These are phyloP conservation scores for Scaptomyza polygonia DNA, from an alignment of 2,888 invertebrate genomes.

Conservation along the genomic window DNA sequence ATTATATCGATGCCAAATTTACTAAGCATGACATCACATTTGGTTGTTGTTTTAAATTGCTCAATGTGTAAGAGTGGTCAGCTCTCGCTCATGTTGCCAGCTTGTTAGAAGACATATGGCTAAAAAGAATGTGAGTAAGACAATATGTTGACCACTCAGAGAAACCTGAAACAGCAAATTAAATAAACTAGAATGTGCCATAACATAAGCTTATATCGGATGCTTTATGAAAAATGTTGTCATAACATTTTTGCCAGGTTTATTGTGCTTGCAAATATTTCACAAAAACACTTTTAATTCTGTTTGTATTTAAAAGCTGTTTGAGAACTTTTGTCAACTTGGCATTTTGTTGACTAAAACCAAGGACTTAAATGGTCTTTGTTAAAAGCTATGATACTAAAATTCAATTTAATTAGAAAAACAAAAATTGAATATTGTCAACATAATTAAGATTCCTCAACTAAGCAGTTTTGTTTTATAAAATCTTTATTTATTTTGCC, in stretches of 20 bases:
- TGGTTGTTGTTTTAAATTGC: slow-evolving; percentile 17
- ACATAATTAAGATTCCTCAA: neutral
- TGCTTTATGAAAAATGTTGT: no score
- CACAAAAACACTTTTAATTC: neutral
- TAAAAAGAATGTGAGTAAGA: neutral
- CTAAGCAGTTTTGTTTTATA: neutral
- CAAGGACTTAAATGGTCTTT: neutral
- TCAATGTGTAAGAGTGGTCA: slow-evolving; percentile 43
- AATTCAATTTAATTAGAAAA: neutral
- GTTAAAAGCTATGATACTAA: neutral
- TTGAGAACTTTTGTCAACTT: neutral
- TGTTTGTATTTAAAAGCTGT: neutral
- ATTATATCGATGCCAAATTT: slow-evolving; percentile 38
- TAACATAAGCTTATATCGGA: no score
- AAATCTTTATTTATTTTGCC: neutral
- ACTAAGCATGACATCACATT: slow-evolving; percentile 19
- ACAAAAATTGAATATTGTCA: neutral
- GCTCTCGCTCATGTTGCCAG: slow-evolving; percentile 18
- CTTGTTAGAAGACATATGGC: neutral
- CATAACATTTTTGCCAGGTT: no score
- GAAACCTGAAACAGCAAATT: neutral
- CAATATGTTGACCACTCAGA: neutral
- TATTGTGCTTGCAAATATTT: neutral
- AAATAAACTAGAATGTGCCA: neutral
- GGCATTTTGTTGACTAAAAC: neutral